A percentile compares a stretch with the other conserved stretches of the same genome.
Evolutionary conservation across 1,140 invertebrate species (phyloP).

Genomic region (Drosophila kurseongensis): DNA sequence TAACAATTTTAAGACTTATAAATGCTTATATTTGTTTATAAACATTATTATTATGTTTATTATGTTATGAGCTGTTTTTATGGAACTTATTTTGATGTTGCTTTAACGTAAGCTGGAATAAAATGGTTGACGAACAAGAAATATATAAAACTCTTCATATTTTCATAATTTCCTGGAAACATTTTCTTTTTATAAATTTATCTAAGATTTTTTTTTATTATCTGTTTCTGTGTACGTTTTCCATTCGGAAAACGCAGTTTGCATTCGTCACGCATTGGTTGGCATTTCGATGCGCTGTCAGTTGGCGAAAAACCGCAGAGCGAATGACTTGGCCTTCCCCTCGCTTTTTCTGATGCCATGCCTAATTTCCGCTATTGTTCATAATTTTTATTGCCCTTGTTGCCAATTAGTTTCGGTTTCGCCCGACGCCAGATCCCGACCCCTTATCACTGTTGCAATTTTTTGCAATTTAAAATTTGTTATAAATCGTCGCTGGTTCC

Average conservation of each 20-base stretch:
- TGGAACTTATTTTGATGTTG: too few relatives aligned
- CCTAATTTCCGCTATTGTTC: conserved; percentile 81
- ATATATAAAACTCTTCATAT: too few relatives aligned
- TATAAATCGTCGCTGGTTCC: conserved; percentile 63
- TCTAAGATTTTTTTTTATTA: too few relatives aligned
- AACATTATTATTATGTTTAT: too few relatives aligned
- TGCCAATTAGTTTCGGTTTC: conserved; percentile 83
- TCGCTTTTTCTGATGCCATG: conserved; percentile 49
- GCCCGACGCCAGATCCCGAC: conserved; percentile 27
- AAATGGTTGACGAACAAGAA: too few relatives aligned
- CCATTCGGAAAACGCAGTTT: conserved; percentile 27
- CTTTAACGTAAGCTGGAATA: too few relatives aligned
- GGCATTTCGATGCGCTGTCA: conserved; percentile 80
- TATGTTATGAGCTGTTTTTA: too few relatives aligned
- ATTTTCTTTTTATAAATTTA: too few relatives aligned
- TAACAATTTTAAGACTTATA: too few relatives aligned
- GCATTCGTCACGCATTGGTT: conserved; percentile 77
- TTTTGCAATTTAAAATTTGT: conserved; percentile 81
- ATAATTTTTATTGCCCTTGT: conserved; percentile 84
- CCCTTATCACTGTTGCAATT: conserved; percentile 66
- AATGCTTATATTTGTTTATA: too few relatives aligned
- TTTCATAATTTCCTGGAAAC: too few relatives aligned
- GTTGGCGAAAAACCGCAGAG: conserved; percentile 67
- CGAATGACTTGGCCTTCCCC: conserved; percentile 47
- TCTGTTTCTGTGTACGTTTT: not conserved